Evolutionary conservation across 2,113 vertebrate genomes (phyloP), one percentile per base, ranked within the genome.

Genomic region (Ptychochromis oligacanthus): DNA sequence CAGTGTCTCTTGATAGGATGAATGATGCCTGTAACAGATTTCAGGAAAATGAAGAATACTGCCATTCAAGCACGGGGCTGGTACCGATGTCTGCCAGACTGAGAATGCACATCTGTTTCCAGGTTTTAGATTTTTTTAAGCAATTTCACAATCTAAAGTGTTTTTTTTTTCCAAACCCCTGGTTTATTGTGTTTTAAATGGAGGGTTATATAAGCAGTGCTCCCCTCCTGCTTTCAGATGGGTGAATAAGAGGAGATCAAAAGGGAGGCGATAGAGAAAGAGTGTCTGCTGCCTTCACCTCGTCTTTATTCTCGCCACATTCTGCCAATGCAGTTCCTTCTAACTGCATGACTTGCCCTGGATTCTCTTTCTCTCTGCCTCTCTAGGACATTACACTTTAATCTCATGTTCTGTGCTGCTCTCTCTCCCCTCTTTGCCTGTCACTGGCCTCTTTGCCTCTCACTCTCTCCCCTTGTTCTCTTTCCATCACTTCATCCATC

Each of bases 351-450:
- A 90, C 90, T 91, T 93, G 92, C 89, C 88, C 93, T 88, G 89
- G 82, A 89, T 94, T 91, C 84, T 57, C 88, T 75, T 82, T 85
- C 86, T 89, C 84, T 87, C 90, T 83, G 85, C 67, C 80, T 92
- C 90, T 88, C 83, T 76, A 88, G 91, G 86, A 93, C 93, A 93
- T 93, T 92, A 89, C 89, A 90, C 92, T 94, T 92, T 94, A 93
- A 93, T 93, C 91, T 91, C 88, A 78, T 93, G 90, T 93, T 89
- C 79, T 88, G 43, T 81, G 86, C 86, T 60, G 76, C 82, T 79
- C 40, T 56, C 80, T 78, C 80, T 55, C 82, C 78, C 80, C 77
- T 67, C 82, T 74, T 85, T 59, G 26, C 84, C 70, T 77, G 74
- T 83, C 77, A 13, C 58, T 75, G 67, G 67, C 85, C 77, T 75